These are phyloP conservation scores for Enteromius unitaeniatus DNA, from an alignment of 2,797 vertebrate genomes.

Conservation along the genomic window DNA sequence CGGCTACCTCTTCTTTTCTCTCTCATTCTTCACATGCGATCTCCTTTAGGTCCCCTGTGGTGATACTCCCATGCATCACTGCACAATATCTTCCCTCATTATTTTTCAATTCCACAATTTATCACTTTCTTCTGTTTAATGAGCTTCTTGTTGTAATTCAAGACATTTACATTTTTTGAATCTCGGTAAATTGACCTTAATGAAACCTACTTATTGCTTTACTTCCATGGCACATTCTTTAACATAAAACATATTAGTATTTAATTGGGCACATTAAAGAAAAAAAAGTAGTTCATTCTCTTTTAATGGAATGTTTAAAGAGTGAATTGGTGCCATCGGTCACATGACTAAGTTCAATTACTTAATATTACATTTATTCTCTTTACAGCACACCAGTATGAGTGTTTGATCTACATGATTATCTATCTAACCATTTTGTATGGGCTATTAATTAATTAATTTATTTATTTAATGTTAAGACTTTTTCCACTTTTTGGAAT, in stretches of 20 bases:
- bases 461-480: neutral
- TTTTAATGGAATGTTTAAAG: conserved; percentile 7
- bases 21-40: neutral
- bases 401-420: neutral
- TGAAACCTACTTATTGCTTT: conserved; percentile 45
- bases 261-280: conserved; percentile 28
- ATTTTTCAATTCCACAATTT: conserved; percentile 39
- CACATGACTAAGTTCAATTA: neutral
- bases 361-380: conserved; percentile 14
- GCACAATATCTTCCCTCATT: conserved; percentile 39
- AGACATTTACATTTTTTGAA: conserved; percentile 34
- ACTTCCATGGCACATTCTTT: conserved; percentile 14
- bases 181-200: conserved; percentile 29
- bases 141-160: conserved; percentile 35
- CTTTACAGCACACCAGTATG: neutral
- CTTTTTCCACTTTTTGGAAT: neutral
- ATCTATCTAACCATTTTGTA: neutral
- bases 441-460: neutral
- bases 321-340: conserved; percentile 13
- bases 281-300: neutral
- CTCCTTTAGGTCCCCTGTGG: conserved; percentile 31
- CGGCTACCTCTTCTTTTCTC: conserved; percentile 9
- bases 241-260: conserved; percentile 39
- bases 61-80: conserved; percentile 28
- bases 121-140: conserved; percentile 27